These are phyloP conservation scores for Trichogramma dendrolimi DNA, from an alignment of 2,888 invertebrate species.

Conservation along the genomic window DNA sequence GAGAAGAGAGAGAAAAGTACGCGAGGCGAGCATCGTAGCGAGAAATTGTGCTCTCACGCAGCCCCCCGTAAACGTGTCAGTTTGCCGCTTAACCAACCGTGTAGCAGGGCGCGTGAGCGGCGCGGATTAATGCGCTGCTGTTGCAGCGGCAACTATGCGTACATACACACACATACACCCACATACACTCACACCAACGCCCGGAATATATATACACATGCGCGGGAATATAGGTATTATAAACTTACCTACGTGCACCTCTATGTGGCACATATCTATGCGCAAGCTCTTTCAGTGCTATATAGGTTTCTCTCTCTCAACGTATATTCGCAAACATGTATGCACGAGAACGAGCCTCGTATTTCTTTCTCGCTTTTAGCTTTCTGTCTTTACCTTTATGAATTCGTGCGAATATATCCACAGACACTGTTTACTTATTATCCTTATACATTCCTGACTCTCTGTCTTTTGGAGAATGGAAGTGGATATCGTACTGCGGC, in stretches of 20 bases:
- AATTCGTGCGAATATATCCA: no score
- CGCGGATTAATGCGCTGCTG: slow-evolving; percentile 20
- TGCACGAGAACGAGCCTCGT: no score
- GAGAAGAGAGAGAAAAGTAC: background rate
- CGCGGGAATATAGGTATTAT: no score
- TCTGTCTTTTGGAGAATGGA: no score
- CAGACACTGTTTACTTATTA: no score
- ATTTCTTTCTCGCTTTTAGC: no score
- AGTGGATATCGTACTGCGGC: no score
- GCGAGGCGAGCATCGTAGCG: slow-evolving; percentile 10
- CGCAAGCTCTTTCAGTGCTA: background rate
- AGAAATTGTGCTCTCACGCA: slow-evolving; percentile 22
- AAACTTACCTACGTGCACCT: background rate
- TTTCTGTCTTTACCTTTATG: no score
- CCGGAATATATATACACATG: background rate
- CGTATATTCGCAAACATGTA: no score
- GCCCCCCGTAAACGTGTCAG: slow-evolving; percentile 20
- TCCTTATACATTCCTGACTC: no score
- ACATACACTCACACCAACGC: background rate
- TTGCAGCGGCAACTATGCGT: background rate
- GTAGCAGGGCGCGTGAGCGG: background rate
- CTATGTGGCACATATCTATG: background rate
- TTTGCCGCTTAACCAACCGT: slow-evolving; percentile 22
- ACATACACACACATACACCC: background rate
- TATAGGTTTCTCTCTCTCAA: background rate